phyloP scores from a whole-genome alignment of 2,797 vertebrate species.

The Pseudochirops corinnae region DNA sequence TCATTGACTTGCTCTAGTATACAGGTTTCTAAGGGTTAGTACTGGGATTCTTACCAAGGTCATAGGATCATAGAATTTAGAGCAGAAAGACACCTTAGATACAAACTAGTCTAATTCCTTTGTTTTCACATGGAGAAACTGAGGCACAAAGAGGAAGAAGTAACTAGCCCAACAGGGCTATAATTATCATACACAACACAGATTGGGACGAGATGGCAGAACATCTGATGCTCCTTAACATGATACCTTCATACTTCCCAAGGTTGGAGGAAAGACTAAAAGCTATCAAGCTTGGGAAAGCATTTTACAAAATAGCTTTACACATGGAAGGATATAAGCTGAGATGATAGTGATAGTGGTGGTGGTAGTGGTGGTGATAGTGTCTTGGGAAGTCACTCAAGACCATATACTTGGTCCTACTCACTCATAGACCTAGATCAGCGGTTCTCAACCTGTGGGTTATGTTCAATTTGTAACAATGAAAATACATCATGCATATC shows the following conservation, averaged over 20 bases:
- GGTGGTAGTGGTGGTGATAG: not conserved
- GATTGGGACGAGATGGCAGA: not conserved
- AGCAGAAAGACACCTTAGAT: not conserved
- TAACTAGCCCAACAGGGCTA: not conserved
- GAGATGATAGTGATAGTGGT: not conserved
- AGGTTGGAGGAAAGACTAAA: not conserved
- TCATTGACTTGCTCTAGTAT: not conserved
- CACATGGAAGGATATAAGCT: not conserved
- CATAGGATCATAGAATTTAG: not conserved
- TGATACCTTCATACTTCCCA: not conserved
- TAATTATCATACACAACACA: not conserved
- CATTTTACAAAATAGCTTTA: not conserved
- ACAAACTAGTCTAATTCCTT: not conserved
- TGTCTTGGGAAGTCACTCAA: not conserved
- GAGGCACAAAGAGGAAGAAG: not conserved
- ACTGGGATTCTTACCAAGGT: not conserved
- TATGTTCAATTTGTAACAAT: too few species aligned
- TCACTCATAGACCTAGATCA: not conserved
- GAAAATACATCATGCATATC: too few species aligned
- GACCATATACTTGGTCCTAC: not conserved
- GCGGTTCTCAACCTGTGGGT: too few species aligned
- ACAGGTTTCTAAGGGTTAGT: not conserved
- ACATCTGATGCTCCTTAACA: not conserved
- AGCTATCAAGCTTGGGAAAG: not conserved
- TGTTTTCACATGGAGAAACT: not conserved